A percentile compares a stretch with the other conserved stretches of the same genome.
Evolutionary conservation across 2,797 vertebrate genomes (phyloP).

Genomic region (Pteropus rufus): DNA sequence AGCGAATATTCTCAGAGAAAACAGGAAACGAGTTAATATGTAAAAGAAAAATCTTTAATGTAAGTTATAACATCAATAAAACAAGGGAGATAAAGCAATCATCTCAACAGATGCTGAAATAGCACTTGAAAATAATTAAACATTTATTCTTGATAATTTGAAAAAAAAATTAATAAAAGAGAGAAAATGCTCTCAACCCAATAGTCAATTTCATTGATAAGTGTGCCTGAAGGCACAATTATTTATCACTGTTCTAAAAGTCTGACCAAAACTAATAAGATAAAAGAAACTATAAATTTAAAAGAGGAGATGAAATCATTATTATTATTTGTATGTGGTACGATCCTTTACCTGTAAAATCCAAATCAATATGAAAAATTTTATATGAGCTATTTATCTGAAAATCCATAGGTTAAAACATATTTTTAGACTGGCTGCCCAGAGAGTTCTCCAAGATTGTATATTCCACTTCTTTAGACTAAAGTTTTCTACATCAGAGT

Average conservation of each 20-base stretch:
- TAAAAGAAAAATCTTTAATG: not conserved
- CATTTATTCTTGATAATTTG: not conserved
- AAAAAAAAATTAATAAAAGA: not conserved
- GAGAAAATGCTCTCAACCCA: not conserved
- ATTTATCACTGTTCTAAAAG: not conserved
- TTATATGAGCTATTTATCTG: not conserved
- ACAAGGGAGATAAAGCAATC: not conserved
- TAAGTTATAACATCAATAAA: not conserved
- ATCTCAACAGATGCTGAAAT: not conserved
- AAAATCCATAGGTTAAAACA: not conserved
- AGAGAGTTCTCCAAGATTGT: not conserved
- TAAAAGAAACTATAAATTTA: conserved; percentile 25
- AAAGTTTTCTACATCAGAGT: not conserved
- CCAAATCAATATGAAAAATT: not conserved
- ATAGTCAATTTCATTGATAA: not conserved
- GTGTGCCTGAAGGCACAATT: not conserved
- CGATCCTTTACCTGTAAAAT: not conserved
- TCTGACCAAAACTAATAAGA: not conserved
- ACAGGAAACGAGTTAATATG: not conserved
- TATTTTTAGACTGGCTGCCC: not conserved
- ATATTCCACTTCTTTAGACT: not conserved
- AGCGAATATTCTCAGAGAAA: too few relatives aligned
- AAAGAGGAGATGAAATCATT: not conserved
- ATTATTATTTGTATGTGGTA: not conserved
- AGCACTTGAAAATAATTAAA: not conserved